Evolutionary conservation across 2,888 invertebrate genomes (phyloP).

Genomic region (Chymomyza amoena): DNA sequence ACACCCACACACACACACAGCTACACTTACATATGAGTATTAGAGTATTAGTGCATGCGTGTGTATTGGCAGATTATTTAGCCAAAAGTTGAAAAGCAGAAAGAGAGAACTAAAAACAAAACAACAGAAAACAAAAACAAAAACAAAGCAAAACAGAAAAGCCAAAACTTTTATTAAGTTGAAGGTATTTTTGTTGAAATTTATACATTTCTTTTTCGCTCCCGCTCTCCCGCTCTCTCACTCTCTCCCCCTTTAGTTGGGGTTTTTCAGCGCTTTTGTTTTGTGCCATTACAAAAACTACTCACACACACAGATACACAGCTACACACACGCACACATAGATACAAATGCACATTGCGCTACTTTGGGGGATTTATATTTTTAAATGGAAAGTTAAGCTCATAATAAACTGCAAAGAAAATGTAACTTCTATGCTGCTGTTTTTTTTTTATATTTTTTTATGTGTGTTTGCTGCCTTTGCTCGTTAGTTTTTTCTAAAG

Average conservation of each 20-base stretch:
- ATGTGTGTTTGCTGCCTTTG: constrained; percentile 7
- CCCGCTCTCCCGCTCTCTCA: constrained; percentile 8
- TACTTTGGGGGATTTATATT: constrained; percentile 64
- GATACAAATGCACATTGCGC: constrained; percentile 23
- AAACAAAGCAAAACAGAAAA: constrained; percentile 16
- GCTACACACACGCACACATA: background rate
- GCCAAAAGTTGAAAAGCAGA: constrained; percentile 69
- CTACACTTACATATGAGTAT: background rate
- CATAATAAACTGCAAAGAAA: constrained; percentile 67
- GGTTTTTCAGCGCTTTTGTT: constrained; percentile 21
- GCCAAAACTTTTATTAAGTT: constrained; percentile 65
- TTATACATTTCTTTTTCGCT: constrained; percentile 48
- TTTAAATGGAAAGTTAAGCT: constrained; percentile 70
- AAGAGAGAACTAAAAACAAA: constrained; percentile 43
- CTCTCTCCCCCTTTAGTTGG: constrained; percentile 13
- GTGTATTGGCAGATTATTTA: constrained; percentile 66
- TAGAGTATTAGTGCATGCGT: constrained; percentile 24
- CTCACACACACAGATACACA: background rate
- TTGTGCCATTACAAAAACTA: constrained; percentile 54
- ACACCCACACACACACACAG: constrained; percentile 20
- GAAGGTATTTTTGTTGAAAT: constrained; percentile 69
- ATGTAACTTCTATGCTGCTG: constrained; percentile 51
- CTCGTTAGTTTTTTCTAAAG: constrained; percentile 36
- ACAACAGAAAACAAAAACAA: background rate
- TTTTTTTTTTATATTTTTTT: constrained; percentile 13